phyloP scores from a whole-genome alignment of 2,797 vertebrate genomes.

The Onychomys torridus region DNA sequence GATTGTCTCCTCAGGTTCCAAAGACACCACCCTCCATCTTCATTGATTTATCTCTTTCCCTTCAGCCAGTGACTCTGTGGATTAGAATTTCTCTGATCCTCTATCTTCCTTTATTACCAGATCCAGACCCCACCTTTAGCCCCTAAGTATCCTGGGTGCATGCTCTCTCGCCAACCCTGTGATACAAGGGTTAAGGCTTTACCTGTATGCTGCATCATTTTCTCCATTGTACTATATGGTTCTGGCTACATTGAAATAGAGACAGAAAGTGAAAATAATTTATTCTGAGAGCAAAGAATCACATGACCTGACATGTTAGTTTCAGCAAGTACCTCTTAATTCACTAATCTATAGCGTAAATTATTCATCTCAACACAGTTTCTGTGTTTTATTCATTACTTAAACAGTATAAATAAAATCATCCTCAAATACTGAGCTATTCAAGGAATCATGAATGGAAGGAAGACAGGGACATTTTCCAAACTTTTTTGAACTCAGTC shows the following conservation, averaged over 20 bases:
- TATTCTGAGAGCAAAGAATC: not conserved
- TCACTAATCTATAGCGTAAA: not conserved
- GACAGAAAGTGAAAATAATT: not conserved
- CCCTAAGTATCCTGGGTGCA: not conserved
- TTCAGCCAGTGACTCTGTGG: not conserved
- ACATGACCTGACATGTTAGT: not conserved
- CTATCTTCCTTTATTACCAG: not conserved
- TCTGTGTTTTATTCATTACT: not conserved
- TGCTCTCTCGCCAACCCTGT: not conserved
- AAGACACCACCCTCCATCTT: not conserved
- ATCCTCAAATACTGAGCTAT: not conserved
- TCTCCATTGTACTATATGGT: not conserved
- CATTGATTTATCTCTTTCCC: conserved; percentile 1
- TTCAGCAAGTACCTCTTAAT: not conserved
- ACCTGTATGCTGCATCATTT: not conserved
- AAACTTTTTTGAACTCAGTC: not conserved
- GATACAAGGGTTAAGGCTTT: not conserved
- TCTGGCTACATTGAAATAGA: not conserved
- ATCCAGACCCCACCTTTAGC: not conserved
- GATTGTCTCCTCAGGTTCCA: not conserved
- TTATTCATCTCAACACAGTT: not conserved
- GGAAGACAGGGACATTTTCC: not conserved
- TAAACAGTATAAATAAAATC: not conserved
- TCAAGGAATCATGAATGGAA: not conserved
- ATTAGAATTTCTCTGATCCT: not conserved